Conservation (phyloP, 2,113 vertebrate species). For the Neomonachus schauinslandi region DNA sequence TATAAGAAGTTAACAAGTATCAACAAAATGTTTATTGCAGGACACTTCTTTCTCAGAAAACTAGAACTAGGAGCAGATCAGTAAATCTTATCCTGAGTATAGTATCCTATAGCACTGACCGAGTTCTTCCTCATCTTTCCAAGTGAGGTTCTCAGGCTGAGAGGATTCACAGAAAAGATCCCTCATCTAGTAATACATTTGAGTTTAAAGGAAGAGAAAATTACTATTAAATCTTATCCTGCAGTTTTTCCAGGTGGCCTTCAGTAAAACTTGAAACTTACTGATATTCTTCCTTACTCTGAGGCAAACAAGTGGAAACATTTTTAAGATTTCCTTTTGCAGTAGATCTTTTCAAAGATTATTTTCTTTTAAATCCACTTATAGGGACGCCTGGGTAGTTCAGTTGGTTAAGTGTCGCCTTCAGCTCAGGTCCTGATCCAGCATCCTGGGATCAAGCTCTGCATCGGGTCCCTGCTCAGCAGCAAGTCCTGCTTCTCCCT, state of each 20-base stretch:
- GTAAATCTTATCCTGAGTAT: conserved; percentile 1
- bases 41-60: conserved; percentile 18
- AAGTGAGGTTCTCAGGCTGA: background rate
- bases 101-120: background rate
- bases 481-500: too few species aligned
- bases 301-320: background rate
- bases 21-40: conserved; percentile 15
- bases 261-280: background rate
- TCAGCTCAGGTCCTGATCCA: too few species aligned
- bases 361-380: background rate
- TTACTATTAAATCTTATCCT: conserved; percentile 9
- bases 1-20: background rate
- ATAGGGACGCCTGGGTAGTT: too few species aligned
- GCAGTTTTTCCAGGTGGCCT: background rate
- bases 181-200: background rate
- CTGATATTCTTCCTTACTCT: background rate
- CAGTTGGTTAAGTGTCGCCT: too few species aligned
- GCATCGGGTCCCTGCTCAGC: too few species aligned
- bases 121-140: background rate
- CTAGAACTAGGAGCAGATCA: background rate
- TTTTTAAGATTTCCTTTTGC: background rate
- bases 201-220: background rate
- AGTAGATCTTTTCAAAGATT: background rate
- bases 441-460: too few species aligned
- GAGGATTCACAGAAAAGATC: background rate